These are phyloP conservation scores for Drosophila prostipennis DNA, from an alignment of 2,888 invertebrate species.

Conservation along the genomic window DNA sequence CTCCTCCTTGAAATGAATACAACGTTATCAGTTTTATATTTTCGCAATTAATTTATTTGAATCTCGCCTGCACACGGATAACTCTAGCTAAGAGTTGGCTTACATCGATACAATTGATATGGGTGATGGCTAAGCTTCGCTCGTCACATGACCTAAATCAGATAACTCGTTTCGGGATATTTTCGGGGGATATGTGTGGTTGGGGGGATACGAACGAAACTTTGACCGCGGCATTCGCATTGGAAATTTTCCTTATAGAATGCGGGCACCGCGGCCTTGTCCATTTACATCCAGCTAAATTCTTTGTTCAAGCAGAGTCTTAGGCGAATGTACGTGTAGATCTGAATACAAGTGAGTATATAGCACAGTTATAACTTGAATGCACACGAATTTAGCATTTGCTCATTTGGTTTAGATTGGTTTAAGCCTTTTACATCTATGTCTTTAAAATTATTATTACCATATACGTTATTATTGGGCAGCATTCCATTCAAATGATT, in stretches of 20 bases:
- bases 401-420: conserved; percentile 6
- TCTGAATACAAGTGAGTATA: conserved; percentile 47
- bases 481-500: conserved; percentile 39
- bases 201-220: conserved; percentile 21
- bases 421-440: conserved; percentile 42
- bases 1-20: neutral
- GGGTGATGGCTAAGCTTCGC: conserved; percentile 48
- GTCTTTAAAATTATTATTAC: conserved; percentile 36
- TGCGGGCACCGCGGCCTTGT: conserved; percentile 1
- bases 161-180: conserved; percentile 24
- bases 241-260: neutral
- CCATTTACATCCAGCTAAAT: conserved; percentile 23
- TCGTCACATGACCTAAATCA: conserved; percentile 34
- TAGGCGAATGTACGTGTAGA: conserved; percentile 29
- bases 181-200: conserved; percentile 28
- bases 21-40: conserved; percentile 20
- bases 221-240: neutral
- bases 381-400: conserved; percentile 43
- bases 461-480: conserved; percentile 37
- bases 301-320: conserved; percentile 56
- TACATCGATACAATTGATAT: conserved; percentile 54
- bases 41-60: conserved; percentile 53
- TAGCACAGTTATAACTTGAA: conserved; percentile 52
- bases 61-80: conserved; percentile 37
- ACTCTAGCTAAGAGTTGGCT: conserved; percentile 54